Evolutionary conservation across 2,888 invertebrate species (phyloP).

Genomic region (Thymelicus acteon): DNA sequence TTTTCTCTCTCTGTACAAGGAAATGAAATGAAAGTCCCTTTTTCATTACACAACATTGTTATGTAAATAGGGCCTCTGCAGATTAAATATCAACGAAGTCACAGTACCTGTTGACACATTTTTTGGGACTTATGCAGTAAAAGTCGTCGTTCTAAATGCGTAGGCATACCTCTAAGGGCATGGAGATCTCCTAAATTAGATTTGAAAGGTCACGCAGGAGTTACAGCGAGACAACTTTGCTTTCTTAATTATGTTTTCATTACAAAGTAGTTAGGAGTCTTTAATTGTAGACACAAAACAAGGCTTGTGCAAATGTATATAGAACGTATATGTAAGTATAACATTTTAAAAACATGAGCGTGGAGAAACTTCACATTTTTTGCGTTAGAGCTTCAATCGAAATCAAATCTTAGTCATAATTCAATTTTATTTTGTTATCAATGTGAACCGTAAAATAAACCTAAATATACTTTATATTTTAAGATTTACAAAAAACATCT

Average conservation of each 20-base stretch:
- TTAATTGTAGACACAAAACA: background rate
- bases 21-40: slow-evolving; percentile 30
- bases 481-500: too few relatives aligned
- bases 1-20: slow-evolving; percentile 10
- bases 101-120: slow-evolving; percentile 32
- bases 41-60: slow-evolving; percentile 34
- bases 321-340: too few relatives aligned
- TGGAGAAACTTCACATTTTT: too few relatives aligned
- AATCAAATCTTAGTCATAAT: too few relatives aligned
- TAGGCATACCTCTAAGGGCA: slow-evolving; percentile 21
- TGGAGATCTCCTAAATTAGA: slow-evolving; percentile 45
- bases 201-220: slow-evolving; percentile 48
- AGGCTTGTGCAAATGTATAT: too few relatives aligned
- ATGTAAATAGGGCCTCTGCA: slow-evolving; percentile 32
- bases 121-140: slow-evolving; percentile 33
- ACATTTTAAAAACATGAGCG: too few relatives aligned
- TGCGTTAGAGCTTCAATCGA: too few relatives aligned
- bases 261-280: background rate
- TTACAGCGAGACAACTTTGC: slow-evolving; percentile 16
- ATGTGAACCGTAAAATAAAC: too few relatives aligned
- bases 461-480: too few relatives aligned
- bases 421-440: too few relatives aligned
- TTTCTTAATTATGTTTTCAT: slow-evolving; percentile 8
- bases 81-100: slow-evolving; percentile 36
- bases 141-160: slow-evolving; percentile 25